Evolutionary conservation across 2,113 vertebrate genomes (phyloP), one percentile per base, ranked within the genome.

Genomic region (Zosterops pallidus): DNA sequence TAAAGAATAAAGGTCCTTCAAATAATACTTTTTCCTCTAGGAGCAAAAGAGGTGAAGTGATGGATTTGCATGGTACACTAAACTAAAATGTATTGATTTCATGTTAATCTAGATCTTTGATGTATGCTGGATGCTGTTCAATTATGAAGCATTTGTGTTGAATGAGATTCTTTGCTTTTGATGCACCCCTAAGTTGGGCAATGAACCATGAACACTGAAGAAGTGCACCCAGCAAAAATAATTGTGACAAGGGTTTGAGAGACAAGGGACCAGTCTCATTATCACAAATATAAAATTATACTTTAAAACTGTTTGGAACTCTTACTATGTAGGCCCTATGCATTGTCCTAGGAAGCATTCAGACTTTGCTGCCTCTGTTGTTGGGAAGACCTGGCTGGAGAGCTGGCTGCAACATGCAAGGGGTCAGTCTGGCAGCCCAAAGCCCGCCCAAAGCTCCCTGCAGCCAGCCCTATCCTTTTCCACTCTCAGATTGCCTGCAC

Each of bases 51-150:
- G 35, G 4, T 44, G 24, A 89, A 25, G n/a, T 59, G 50, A 50
- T 63, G 23, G 57, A 76, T 92, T 95, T 91, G n/a, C 70, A 85
- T 76, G 69, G 69, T 72, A 46, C 83, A 76, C 70, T 89, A 79
- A 86, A 89, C 41, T 87, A 92, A 89, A 91, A 47, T 22, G 22
- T 72, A 85, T 83, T 87, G 81, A 85, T 53, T 95, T 87, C 33
- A 35, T 56, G 42, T 39, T 87, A 2, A 1, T 49, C 69, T 65
- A 56, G 74, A 71, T 77, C 49, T 85, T 50, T 87, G 69, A 82
- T 41, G 8, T 76, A 42, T 46, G 64, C 56, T 82, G 69, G 52
- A 69, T 84, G 24, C 22, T 3, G 7, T 62, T 79, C 24, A 4
- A 83, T 83, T 83, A 79, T 71, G 39, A 84, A 84, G 62, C n/a